Evolutionary conservation across 2,888 invertebrate genomes (phyloP).

Genomic region (Elmis aenea): DNA sequence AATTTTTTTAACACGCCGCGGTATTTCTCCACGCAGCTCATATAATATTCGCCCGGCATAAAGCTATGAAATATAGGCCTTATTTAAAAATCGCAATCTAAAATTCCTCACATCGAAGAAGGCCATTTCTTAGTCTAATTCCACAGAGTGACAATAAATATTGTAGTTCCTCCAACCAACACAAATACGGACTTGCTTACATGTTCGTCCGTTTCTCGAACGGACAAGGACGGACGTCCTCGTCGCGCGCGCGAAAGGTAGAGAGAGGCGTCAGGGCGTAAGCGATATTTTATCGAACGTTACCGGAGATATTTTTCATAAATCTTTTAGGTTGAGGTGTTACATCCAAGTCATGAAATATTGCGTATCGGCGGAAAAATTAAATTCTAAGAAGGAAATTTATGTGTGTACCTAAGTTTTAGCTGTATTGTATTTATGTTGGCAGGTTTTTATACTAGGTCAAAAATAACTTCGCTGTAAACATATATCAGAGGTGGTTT

Average conservation of each 20-base stretch:
- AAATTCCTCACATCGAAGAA: constrained; percentile 5
- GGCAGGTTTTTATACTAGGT: constrained; percentile 15
- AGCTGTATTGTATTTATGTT: constrained; percentile 15
- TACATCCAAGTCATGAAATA: constrained; percentile 28
- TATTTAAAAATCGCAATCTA: too few relatives aligned
- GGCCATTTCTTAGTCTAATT: constrained; percentile 21
- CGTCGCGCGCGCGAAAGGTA: not conserved
- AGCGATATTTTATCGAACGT: constrained; percentile 12
- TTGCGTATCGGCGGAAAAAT: constrained; percentile 30
- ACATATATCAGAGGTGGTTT: too few relatives aligned
- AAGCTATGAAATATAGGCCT: too few relatives aligned
- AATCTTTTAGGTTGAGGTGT: constrained; percentile 27
- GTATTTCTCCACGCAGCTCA: too few relatives aligned
- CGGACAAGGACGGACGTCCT: constrained; percentile 3
- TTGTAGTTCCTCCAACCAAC: constrained; percentile 19
- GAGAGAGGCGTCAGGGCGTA: constrained; percentile 5
- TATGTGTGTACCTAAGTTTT: constrained; percentile 18
- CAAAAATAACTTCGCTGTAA: too few relatives aligned
- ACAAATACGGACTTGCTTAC: constrained; percentile 11
- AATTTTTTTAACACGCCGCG: too few relatives aligned
- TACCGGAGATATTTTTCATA: constrained; percentile 28
- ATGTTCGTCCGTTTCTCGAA: too few relatives aligned
- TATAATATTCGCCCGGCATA: too few relatives aligned
- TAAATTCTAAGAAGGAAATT: constrained; percentile 25
- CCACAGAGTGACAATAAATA: constrained; percentile 28